Base-by-base conservation (phyloP, 2,797 vertebrate species). In the Sylvilagus floridanus region DNA sequence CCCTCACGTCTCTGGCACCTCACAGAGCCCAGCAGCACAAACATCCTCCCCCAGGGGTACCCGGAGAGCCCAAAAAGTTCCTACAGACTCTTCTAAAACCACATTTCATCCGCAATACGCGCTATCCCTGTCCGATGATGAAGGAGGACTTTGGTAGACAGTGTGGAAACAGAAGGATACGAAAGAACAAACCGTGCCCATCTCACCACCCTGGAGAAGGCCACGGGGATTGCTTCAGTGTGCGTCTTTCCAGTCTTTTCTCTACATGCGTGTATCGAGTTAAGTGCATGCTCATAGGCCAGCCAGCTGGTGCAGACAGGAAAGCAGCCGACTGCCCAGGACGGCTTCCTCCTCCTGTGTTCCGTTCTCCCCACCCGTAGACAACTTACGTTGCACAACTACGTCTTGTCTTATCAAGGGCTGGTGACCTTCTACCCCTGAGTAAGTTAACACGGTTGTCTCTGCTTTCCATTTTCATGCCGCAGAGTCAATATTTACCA, bases 401-500 rank as follows among this genome's bases (percentile, higher is more conserved):
- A 68, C 79, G 62, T 5, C 73, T 88, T 60, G n/a, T 88, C 94
- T 96, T 84, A 96, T 87, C 76, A 30, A 0, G 26, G 62, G 73
- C 63, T 92, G 78, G 88, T 82, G 96, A 90, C 90, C 90, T 95
- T 95, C 96, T 95, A 87, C 87, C 93, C 94, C 62, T 1, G 47
- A 71, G 86, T 54, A 87, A 88, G 93, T 83, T 65, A 93, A 50
- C 9, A 22, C 7, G 21, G 78, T 97, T 97, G 97, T 98, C 97
- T 97, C 91, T 91, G 78, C 90, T 97, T 96, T 97, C 95, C 93
- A 88, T 95, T 97, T 96, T 96, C 78, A 77, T 93, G 93, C 89
- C 54, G 50, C 92, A 93, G 65, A 95, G 96, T 96, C 98, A 98
- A 98, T 97, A 98, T 97, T 97, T 97, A 97, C 87, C 83, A 94